phyloP scores from a whole-genome alignment of 1,140 invertebrate species.

The Chironomus striatipennis region DNA sequence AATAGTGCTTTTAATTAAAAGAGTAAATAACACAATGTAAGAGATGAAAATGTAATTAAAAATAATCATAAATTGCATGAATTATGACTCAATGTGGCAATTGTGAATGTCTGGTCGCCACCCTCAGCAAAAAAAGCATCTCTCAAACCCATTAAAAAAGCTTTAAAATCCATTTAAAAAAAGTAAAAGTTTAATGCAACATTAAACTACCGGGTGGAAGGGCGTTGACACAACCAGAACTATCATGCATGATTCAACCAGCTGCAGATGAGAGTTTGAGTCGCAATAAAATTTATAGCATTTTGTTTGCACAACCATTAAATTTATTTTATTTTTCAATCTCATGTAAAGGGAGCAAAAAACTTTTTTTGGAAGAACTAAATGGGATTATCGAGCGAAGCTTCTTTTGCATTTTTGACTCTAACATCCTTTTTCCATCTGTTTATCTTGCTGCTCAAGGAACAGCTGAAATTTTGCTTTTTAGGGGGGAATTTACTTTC shows the following conservation, averaged over 20 bases:
- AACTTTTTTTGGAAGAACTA: not conserved
- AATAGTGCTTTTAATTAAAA: conserved; percentile 16
- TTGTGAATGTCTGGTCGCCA: too few relatives aligned
- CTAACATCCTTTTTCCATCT: not conserved
- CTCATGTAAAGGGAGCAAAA: not conserved
- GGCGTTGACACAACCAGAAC: not conserved
- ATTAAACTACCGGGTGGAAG: not conserved
- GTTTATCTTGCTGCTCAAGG: not conserved
- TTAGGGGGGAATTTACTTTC: too few relatives aligned
- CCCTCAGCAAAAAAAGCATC: not conserved
- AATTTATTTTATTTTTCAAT: conserved; percentile 11
- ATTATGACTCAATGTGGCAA: not conserved
- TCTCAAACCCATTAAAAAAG: not conserved
- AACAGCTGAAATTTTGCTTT: too few relatives aligned
- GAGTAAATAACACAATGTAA: not conserved
- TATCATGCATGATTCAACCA: not conserved
- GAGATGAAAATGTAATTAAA: conserved; percentile 3
- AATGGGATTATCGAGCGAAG: not conserved
- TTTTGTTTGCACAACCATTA: conserved; percentile 19
- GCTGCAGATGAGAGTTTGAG: not conserved
- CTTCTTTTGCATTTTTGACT: not conserved
- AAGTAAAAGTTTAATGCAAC: conserved; percentile 10
- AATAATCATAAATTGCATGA: conserved; percentile 17
- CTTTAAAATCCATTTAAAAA: conserved; percentile 2
- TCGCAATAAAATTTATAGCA: conserved; percentile 15